Conservation (phyloP, 2,888 invertebrate species). For the Sesia apiformis region DNA sequence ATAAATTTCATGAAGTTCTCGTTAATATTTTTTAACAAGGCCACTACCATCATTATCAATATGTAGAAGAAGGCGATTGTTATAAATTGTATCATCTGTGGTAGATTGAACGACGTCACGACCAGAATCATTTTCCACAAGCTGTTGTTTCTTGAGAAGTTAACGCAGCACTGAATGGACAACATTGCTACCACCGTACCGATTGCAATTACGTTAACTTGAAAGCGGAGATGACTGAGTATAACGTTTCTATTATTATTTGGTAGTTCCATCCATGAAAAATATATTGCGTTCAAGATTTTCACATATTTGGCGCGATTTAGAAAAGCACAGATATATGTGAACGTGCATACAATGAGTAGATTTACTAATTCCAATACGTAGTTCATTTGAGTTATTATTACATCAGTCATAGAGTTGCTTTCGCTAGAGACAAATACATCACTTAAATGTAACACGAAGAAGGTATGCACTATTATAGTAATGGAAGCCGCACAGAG, state of each 20-base stretch:
- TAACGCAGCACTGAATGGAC: constrained; percentile 29
- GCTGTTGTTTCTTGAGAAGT: constrained; percentile 32
- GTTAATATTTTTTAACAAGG: constrained; percentile 32
- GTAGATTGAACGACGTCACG: constrained; percentile 32
- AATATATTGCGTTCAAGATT: constrained; percentile 33
- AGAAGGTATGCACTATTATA: constrained; percentile 26
- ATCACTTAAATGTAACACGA: constrained; percentile 29
- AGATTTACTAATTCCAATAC: constrained; percentile 33
- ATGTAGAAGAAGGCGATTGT: constrained; percentile 35
- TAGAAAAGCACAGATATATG: constrained; percentile 32
- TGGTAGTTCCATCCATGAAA: constrained; percentile 23
- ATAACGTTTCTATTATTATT: constrained; percentile 18
- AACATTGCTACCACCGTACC: constrained; percentile 17
- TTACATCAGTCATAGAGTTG: constrained; percentile 26
- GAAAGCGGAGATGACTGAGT: constrained; percentile 22
- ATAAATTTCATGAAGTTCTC: constrained; percentile 17
- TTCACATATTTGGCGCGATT: constrained; percentile 35
- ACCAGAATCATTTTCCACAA: constrained; percentile 47
- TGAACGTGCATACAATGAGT: constrained; percentile 22
- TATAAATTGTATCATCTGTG: constrained; percentile 46
- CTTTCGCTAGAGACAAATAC: constrained; percentile 24
- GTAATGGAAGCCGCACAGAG: constrained; percentile 29
- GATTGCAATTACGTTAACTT: constrained; percentile 23
- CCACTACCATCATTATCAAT: constrained; percentile 31
- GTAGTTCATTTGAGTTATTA: constrained; percentile 47